phyloP scores from a whole-genome alignment of 1,140 invertebrate genomes.

The Episyrphus balteatus region DNA sequence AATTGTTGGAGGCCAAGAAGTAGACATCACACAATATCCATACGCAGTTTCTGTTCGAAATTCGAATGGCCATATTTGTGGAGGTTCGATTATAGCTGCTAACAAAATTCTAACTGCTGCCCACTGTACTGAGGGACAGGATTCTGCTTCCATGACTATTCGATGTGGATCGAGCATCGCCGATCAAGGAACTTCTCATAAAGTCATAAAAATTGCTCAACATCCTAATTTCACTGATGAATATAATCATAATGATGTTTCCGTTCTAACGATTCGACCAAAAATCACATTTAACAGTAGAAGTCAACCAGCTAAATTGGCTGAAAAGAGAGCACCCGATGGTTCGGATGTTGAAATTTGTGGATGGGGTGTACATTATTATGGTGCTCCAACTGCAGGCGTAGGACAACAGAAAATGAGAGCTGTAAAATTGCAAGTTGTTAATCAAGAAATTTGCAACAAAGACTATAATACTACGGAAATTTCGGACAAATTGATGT shows the following conservation, averaged over 20 bases:
- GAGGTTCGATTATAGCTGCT: slow-evolving; percentile 38
- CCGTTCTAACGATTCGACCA: slow-evolving; percentile 18
- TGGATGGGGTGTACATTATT: slow-evolving; percentile 23
- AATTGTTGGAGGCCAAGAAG: slow-evolving; percentile 12
- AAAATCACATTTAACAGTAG: slow-evolving; percentile 16
- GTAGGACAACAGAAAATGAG: background rate
- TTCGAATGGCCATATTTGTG: slow-evolving; percentile 33
- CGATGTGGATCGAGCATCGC: background rate
- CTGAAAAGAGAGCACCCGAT: slow-evolving; percentile 13
- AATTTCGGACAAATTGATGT: no score
- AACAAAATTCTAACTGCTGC: slow-evolving; percentile 41
- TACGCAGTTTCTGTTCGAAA: slow-evolving; percentile 8
- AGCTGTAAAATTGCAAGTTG: background rate
- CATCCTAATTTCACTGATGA: no score
- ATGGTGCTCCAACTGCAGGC: background rate
- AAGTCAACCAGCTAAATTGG: slow-evolving; percentile 21
- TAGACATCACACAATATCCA: slow-evolving; percentile 8
- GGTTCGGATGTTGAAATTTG: slow-evolving; percentile 18
- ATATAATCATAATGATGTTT: slow-evolving; percentile 24
- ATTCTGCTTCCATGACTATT: slow-evolving; percentile 7
- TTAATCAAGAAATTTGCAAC: background rate
- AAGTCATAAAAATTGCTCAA: no score
- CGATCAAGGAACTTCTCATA: no score
- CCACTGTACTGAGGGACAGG: slow-evolving; percentile 39
- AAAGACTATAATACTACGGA: background rate